Conservation (phyloP, 2,888 invertebrate species). For the Zelleria hepariella region DNA sequence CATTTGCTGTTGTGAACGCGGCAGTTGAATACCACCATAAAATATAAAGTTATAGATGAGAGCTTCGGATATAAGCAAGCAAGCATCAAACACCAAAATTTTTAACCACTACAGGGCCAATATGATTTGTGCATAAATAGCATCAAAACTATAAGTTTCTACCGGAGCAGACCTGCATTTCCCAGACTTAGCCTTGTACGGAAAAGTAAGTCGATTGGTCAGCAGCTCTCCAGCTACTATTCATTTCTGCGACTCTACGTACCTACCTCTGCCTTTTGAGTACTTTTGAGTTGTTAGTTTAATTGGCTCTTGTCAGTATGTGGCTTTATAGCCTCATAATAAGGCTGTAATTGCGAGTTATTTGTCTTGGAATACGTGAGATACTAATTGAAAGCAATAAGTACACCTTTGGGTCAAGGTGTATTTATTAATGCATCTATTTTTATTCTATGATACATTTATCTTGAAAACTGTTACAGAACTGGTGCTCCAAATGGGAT, state of each 20-base stretch:
- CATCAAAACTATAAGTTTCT: no score
- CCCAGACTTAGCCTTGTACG: no score
- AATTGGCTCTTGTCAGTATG: conserved; percentile 3
- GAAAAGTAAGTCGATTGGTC: no score
- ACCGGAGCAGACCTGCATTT: no score
- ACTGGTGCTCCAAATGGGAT: background rate
- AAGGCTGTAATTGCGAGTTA: conserved; percentile 4
- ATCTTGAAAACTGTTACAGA: background rate
- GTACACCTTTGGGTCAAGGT: conserved; percentile 3
- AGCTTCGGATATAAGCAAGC: no score
- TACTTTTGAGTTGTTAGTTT: background rate
- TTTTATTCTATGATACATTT: background rate
- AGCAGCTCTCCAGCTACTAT: no score
- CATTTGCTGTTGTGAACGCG: no score
- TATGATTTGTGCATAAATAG: no score
- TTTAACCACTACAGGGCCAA: no score
- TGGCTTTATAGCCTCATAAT: conserved; percentile 1
- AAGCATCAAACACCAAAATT: no score
- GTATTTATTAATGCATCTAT: background rate
- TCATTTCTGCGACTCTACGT: background rate
- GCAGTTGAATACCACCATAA: no score
- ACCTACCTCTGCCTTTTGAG: background rate
- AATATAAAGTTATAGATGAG: no score
- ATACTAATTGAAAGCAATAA: conserved; percentile 4
- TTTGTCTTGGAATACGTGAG: conserved; percentile 2